Evolutionary conservation across 2,797 vertebrate genomes (phyloP), one percentile per base, ranked within the genome.

Genomic region (Enteromius viviparus): DNA sequence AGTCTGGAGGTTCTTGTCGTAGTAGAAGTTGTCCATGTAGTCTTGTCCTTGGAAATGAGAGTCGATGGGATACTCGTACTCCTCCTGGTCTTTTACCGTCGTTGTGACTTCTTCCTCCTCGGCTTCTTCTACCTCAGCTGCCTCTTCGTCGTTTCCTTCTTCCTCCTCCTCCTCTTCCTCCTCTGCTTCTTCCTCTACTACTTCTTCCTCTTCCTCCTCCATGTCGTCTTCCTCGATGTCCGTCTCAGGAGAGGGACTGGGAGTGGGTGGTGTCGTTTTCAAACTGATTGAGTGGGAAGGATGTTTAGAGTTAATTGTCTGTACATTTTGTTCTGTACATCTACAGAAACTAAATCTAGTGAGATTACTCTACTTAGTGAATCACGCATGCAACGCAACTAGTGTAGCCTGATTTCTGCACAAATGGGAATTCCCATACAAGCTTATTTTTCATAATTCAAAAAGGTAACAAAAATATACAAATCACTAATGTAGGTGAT

Each of bases 61-160:
- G 90, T 95, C 94, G 37, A 94, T 93, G 7, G 94, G 88, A 87
- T 94, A 95, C 78, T 95, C 94, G 34, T 95, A 93, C 87, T 95
- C 92, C 86, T 96, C 94, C 4, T 90, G 88, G 47, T 94, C 93
- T 51, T 89, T 89, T 60, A 91, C 93, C 19, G 85, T 90, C 1
- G 85, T 89, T 37, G 88, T 84, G 1, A 84, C 86, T 75, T 91
- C 94, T 10, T 91, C 93, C 12, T 92, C 93, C 1, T 92, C 92
- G 60, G 94, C 91, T 49, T 94, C 92, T 5, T 91, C 91, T 1
- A 66, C 89, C 7, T 89, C 91, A 6, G 90, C 92, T 0, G 87
- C 92, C 3, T 89, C 89, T 0, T 85, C 89, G 1, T 89, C 93
- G 3, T 85, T 89, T 3, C 89, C 91, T 0, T 90, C 92, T 1